Percentiles rank a stretch among this genome's conserved stretches.
Evolutionary conservation across 2,888 invertebrate species (phyloP).

Genomic region (Flexamia atlantica): DNA sequence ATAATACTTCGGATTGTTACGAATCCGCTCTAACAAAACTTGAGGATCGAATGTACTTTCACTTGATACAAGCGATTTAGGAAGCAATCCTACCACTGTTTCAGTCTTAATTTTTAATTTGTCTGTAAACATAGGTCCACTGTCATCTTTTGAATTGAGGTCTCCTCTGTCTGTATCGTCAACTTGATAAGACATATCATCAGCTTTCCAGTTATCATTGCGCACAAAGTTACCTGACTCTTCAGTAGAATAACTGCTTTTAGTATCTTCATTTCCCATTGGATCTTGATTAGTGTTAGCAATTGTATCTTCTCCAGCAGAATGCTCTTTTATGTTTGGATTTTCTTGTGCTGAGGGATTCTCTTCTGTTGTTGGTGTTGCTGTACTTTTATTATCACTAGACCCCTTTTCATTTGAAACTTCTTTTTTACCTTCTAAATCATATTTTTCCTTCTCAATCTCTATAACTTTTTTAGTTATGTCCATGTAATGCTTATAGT

Average conservation of each 20-base stretch:
- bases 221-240: slow-evolving; percentile 7
- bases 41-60: slow-evolving; percentile 82
- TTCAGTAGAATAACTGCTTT: neutral
- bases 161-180: slow-evolving; percentile 63
- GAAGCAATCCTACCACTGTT: slow-evolving; percentile 72
- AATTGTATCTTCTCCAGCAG: neutral
- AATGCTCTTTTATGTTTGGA: neutral
- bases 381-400: neutral
- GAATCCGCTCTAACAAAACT: slow-evolving; percentile 83
- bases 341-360: neutral
- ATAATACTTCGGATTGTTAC: slow-evolving; percentile 79
- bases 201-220: slow-evolving; percentile 54
- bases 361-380: neutral
- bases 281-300: neutral
- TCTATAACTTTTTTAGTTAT: slow-evolving; percentile 12
- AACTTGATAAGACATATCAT: slow-evolving; percentile 62
- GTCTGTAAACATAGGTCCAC: slow-evolving; percentile 62
- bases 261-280: slow-evolving; percentile 8
- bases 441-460: slow-evolving; percentile 24
- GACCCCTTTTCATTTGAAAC: neutral
- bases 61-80: slow-evolving; percentile 78
- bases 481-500: slow-evolving; percentile 23
- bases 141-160: slow-evolving; percentile 54
- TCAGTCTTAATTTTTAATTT: slow-evolving; percentile 47
- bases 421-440: neutral